Evolutionary conservation across 2,113 vertebrate species (phyloP).

Genomic region (Platysteira castanea): DNA sequence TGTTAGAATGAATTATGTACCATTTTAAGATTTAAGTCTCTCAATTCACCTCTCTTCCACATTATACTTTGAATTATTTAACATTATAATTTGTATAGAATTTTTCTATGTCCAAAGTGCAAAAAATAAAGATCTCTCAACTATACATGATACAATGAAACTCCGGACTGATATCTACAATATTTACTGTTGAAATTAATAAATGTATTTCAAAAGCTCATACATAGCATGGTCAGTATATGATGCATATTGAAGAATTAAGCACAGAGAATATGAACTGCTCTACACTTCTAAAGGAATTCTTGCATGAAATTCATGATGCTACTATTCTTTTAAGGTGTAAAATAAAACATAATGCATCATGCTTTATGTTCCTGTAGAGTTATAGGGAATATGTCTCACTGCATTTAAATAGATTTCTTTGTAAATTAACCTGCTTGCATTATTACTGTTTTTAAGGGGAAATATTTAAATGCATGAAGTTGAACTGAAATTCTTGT

Average conservation of each 20-base stretch:
- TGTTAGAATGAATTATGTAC: not conserved
- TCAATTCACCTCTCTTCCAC: not conserved
- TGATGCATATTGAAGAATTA: constrained; percentile 17
- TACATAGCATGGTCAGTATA: not conserved
- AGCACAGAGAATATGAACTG: not conserved
- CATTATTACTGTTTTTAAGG: not conserved
- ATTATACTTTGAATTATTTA: constrained; percentile 50
- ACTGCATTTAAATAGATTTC: constrained; percentile 6
- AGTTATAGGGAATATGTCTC: not conserved
- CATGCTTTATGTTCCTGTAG: constrained; percentile 12
- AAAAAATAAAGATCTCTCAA: constrained; percentile 12
- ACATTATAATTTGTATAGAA: constrained; percentile 13
- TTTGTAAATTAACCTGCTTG: constrained; percentile 14
- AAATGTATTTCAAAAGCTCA: not conserved
- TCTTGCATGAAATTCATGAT: constrained; percentile 1
- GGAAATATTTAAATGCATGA: constrained; percentile 25
- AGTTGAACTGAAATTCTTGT: not conserved
- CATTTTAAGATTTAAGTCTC: not conserved
- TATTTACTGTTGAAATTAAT: constrained; percentile 24
- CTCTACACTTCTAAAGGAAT: constrained; percentile 12
- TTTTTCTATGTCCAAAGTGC: constrained; percentile 37
- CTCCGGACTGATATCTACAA: not conserved
- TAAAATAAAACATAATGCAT: not conserved
- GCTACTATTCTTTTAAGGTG: constrained; percentile 14
- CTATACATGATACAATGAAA: not conserved